Conservation (phyloP, 2,888 invertebrate genomes). For the Ochropacha duplaris region DNA sequence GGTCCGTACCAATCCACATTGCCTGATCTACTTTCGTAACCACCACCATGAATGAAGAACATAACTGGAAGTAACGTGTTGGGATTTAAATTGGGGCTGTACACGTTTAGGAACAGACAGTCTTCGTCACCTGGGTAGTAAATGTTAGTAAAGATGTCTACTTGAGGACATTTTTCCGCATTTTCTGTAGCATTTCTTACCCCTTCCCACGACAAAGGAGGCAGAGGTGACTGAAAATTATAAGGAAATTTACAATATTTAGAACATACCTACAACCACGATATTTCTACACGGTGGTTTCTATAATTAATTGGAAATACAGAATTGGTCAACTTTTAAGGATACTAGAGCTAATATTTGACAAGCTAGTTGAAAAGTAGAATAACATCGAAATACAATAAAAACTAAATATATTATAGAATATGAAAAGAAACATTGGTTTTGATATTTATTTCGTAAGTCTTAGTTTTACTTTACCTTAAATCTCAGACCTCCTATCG, state of each 20-base stretch:
- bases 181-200: slow-evolving; percentile 49
- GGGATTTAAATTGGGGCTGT: slow-evolving; percentile 38
- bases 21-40: slow-evolving; percentile 49
- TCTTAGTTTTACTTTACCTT: slow-evolving; percentile 69
- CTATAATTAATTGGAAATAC: no score
- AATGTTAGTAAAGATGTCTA: slow-evolving; percentile 35
- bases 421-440: no score
- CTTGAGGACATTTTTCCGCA: slow-evolving; percentile 50
- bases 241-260: no score
- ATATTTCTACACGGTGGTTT: no score
- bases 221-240: slow-evolving; percentile 45
- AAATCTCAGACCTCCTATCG: slow-evolving; percentile 71
- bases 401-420: no score
- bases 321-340: no score
- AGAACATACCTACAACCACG: background rate
- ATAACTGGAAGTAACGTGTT: slow-evolving; percentile 44
- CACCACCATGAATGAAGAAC: slow-evolving; percentile 60
- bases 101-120: slow-evolving; percentile 57
- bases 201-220: slow-evolving; percentile 53
- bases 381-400: background rate
- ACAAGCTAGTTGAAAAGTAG: no score
- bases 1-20: slow-evolving; percentile 77
- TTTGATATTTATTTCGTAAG: no score
- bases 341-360: no score
- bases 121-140: slow-evolving; percentile 42